Percentiles rank a stretch among this genome's conserved stretches.
Evolutionary conservation across 2,797 vertebrate species (phyloP).

Genomic region (Steatocranus sp.): DNA sequence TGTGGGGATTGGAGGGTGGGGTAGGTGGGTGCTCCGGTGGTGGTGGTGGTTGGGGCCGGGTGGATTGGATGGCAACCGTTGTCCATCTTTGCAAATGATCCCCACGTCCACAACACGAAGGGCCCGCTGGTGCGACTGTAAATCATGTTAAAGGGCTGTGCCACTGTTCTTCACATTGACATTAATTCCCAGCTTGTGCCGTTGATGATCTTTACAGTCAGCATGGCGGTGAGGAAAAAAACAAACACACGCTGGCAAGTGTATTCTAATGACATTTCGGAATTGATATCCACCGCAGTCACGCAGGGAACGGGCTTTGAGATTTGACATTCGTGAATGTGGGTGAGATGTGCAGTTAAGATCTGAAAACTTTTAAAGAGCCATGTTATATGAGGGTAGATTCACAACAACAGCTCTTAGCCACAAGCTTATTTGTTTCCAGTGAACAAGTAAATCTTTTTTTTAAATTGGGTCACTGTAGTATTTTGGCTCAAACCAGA

Average conservation of each 20-base stretch:
- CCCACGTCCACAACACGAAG: conserved; percentile 76
- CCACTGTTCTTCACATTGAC: conserved; percentile 38
- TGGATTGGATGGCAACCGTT: conserved; percentile 77
- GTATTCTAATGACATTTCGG: conserved; percentile 31
- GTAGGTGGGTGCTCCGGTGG: conserved; percentile 57
- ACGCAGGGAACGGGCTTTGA: background rate
- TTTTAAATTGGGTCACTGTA: background rate
- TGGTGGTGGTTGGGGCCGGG: conserved; percentile 45
- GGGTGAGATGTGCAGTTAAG: background rate
- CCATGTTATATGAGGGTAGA: background rate
- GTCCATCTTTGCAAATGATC: conserved; percentile 91
- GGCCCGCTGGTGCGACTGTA: conserved; percentile 82
- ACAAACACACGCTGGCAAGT: conserved; percentile 39
- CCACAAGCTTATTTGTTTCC: background rate
- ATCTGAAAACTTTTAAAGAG: background rate
- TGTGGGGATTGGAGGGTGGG: conserved; percentile 85
- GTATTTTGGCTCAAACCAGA: background rate
- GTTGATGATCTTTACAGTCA: conserved; percentile 65
- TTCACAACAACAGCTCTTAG: background rate
- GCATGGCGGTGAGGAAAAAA: conserved; percentile 21
- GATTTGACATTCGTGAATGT: background rate
- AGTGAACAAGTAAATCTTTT: background rate
- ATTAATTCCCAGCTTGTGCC: conserved; percentile 45
- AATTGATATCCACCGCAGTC: conserved; percentile 38
- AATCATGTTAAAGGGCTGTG: conserved; percentile 82